phyloP scores from a whole-genome alignment of 2,888 invertebrate genomes.

The Eueremaeus valkanovi region DNA sequence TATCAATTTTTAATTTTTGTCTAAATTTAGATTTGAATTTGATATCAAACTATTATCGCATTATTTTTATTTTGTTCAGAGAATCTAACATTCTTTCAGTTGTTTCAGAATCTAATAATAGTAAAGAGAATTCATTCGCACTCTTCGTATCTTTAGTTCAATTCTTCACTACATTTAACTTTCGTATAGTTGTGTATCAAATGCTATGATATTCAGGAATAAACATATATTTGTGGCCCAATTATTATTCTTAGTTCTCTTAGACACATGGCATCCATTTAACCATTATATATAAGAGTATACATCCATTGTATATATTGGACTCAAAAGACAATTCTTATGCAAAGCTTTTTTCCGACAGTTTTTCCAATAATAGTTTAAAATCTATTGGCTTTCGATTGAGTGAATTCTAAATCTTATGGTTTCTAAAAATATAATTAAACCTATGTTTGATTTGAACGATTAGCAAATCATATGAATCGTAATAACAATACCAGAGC shows the following conservation, averaged over 20 bases:
- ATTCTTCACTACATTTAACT: neutral
- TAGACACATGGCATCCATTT: neutral
- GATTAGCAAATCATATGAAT: no score
- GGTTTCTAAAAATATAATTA: no score
- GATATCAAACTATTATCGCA: neutral
- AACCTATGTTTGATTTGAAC: no score
- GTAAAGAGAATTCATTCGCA: neutral
- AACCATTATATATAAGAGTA: no score
- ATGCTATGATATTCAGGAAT: neutral
- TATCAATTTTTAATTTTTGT: neutral
- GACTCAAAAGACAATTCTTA: no score
- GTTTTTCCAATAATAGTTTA: no score
- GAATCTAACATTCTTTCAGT: constrained; percentile 2
- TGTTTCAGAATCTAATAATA: constrained; percentile 3
- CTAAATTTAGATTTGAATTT: neutral
- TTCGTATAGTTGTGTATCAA: constrained; percentile 16
- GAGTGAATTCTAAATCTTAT: no score
- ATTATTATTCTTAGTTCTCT: neutral
- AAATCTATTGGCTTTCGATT: no score
- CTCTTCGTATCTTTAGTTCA: neutral
- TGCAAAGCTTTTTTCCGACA: no score
- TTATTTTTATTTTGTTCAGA: constrained; percentile 1
- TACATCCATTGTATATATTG: no score
- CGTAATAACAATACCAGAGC: no score
- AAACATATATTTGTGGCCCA: neutral